Conservation (phyloP, 2,113 vertebrate species). For the Eurystomus gularis region DNA sequence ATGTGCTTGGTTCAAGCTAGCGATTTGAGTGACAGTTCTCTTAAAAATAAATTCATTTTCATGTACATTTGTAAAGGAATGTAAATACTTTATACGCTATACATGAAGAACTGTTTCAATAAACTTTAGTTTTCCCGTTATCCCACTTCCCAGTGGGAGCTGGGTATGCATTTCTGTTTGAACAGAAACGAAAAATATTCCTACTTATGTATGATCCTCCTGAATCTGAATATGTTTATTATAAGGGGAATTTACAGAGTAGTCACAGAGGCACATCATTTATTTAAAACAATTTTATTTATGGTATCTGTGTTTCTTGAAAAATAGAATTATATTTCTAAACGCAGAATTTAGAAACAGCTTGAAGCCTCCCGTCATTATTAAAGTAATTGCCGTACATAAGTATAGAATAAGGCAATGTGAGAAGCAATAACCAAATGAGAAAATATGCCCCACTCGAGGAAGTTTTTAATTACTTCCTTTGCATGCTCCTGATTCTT, state of each 20-base stretch:
- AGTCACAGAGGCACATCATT: not conserved
- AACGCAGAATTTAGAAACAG: not conserved
- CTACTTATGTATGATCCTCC: not conserved
- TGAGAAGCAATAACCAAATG: not conserved
- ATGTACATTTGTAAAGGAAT: not conserved
- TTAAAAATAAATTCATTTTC: not conserved
- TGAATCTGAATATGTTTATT: not conserved
- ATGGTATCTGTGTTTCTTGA: not conserved
- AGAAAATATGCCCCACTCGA: not conserved
- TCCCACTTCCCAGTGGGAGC: not conserved
- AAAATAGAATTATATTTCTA: not conserved
- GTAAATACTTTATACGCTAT: not conserved
- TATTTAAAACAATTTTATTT: not conserved
- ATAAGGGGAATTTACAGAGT: not conserved
- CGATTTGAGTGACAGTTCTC: not conserved
- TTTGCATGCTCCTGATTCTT: not conserved
- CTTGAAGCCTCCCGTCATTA: not conserved
- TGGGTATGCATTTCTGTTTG: not conserved
- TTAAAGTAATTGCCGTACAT: not conserved
- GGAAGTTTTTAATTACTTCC: not conserved
- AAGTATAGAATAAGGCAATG: not conserved
- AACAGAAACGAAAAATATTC: not conserved
- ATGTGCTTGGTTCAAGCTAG: not conserved
- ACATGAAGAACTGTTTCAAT: not conserved
- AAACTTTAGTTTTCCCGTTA: not conserved